Percentiles rank a stretch among this genome's conserved stretches.
Evolutionary conservation across 2,113 vertebrate genomes (phyloP).

Genomic region (Odocoileus hemionus): DNA sequence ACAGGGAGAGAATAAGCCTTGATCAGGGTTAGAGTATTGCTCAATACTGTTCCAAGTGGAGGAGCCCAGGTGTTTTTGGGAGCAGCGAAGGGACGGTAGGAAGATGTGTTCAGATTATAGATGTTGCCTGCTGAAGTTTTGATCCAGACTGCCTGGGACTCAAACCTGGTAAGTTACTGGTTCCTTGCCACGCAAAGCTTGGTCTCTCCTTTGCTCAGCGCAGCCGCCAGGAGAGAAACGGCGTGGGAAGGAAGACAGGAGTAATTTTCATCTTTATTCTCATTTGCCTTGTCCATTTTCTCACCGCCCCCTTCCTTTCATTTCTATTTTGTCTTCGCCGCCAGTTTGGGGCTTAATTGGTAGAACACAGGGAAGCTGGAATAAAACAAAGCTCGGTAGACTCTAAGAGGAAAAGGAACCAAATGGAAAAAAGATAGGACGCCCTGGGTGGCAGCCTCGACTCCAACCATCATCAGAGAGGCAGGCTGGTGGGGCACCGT

Average conservation of each 20-base stretch:
- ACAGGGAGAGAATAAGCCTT: neutral
- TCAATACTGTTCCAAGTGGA: neutral
- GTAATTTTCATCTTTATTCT: slow-evolving; percentile 28
- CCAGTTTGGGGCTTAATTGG: slow-evolving; percentile 37
- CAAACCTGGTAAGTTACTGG: neutral
- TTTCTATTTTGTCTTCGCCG: slow-evolving; percentile 51
- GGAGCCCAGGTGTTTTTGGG: neutral
- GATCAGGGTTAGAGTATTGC: neutral
- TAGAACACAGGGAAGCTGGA: slow-evolving; percentile 41
- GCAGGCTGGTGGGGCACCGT: neutral
- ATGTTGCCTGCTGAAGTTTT: neutral
- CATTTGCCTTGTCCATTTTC: slow-evolving; percentile 7
- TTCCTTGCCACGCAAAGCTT: neutral
- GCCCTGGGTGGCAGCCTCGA: neutral
- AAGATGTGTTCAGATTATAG: neutral
- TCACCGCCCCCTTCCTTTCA: neutral
- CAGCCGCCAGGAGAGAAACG: neutral
- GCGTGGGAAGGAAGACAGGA: neutral
- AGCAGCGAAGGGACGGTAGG: neutral
- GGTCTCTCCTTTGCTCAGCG: neutral
- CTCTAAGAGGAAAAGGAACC: neutral
- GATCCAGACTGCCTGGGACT: neutral
- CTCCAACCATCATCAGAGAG: neutral
- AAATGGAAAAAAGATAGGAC: neutral
- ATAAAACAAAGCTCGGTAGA: slow-evolving; percentile 40